Evolutionary conservation across 2,113 vertebrate genomes (phyloP).

Genomic region (Oplegnathus fasciatus): DNA sequence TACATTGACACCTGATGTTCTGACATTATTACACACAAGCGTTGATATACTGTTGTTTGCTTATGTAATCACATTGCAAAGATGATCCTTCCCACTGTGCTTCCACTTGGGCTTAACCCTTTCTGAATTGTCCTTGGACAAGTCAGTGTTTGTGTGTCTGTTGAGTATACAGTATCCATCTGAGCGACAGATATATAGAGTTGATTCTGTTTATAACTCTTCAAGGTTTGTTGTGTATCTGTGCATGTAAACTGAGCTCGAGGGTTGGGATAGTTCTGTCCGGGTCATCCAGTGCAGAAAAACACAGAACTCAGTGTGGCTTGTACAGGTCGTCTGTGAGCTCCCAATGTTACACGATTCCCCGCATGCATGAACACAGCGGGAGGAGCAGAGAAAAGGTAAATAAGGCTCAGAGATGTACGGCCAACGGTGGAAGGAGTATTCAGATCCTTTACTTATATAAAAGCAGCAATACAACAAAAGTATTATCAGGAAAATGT

Average conservation of each 20-base stretch:
- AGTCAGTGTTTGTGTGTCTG: constrained; percentile 2
- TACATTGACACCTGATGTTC: neutral
- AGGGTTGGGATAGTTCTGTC: constrained; percentile 39
- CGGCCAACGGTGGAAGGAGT: neutral
- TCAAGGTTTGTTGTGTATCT: constrained; percentile 47
- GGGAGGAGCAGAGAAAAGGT: neutral
- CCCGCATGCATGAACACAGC: neutral
- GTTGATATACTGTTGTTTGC: neutral
- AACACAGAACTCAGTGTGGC: constrained; percentile 6
- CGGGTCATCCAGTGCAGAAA: constrained; percentile 43
- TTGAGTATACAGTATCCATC: neutral
- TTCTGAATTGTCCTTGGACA: neutral
- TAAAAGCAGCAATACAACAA: neutral
- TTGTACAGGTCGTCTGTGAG: constrained; percentile 28
- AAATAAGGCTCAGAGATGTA: neutral
- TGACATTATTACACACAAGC: neutral
- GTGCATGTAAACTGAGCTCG: constrained; percentile 64
- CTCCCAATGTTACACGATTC: neutral
- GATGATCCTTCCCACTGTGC: neutral
- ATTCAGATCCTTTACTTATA: neutral
- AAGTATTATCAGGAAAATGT: neutral
- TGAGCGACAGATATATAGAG: constrained; percentile 1
- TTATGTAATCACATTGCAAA: neutral
- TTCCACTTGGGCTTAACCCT: neutral
- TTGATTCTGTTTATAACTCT: constrained; percentile 33